phyloP scores from a whole-genome alignment of 2,797 vertebrate species.

The Callimico goeldii region DNA sequence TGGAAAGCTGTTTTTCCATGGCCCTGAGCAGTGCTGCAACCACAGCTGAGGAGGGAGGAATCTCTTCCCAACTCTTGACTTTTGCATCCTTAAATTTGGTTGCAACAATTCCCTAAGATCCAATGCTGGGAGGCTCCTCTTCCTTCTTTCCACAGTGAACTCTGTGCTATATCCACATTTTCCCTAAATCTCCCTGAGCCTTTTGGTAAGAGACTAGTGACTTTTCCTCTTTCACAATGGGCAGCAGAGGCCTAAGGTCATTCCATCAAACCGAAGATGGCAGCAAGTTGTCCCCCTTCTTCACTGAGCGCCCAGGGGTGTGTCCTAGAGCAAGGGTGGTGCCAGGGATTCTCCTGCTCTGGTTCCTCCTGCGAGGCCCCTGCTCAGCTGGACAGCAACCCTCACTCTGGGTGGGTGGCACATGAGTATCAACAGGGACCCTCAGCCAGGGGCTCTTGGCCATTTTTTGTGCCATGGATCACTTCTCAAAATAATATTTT shows the following conservation, averaged over 20 bases:
- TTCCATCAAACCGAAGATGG: not conserved
- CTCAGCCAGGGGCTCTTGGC: not conserved
- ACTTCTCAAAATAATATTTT: not conserved
- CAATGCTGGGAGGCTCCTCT: not conserved
- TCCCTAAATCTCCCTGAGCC: not conserved
- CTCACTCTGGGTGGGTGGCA: not conserved
- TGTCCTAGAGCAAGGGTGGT: not conserved
- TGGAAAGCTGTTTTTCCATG: not conserved
- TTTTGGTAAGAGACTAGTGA: not conserved
- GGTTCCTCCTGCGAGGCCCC: not conserved
- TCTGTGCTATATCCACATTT: not conserved
- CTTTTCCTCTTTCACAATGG: not conserved
- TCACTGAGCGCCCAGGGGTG: rapidly evolving
- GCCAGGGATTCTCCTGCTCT: not conserved
- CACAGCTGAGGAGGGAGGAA: not conserved
- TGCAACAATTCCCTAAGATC: not conserved
- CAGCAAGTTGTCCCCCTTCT: not conserved
- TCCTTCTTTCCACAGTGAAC: not conserved
- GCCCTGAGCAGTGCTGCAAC: no score
- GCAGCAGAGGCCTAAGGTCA: not conserved
- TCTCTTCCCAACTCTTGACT: not conserved
- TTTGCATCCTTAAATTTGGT: not conserved
- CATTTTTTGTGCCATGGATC: not conserved
- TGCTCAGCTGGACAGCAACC: not conserved
- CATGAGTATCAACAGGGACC: not conserved